Evolutionary conservation across 1,140 invertebrate genomes (phyloP).

Genomic region (Thalassaphorura encarpata): DNA sequence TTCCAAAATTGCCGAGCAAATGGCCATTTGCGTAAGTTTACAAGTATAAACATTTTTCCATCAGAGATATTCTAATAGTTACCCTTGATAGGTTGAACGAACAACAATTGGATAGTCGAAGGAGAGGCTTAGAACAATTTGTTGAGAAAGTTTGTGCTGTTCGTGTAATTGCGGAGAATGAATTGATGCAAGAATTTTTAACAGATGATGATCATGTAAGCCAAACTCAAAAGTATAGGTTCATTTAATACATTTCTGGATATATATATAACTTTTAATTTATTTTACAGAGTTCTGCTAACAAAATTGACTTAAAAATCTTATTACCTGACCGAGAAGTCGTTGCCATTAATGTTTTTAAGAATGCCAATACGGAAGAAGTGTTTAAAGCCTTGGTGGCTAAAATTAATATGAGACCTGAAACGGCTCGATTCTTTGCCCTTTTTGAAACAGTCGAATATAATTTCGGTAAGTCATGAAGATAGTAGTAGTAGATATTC

Average conservation of each 20-base stretch:
- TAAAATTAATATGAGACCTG: slow-evolving; percentile 68
- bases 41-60: no score
- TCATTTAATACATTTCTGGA: slow-evolving; percentile 1
- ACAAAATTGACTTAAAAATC: slow-evolving; percentile 88
- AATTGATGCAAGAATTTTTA: slow-evolving; percentile 94
- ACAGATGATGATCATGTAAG: slow-evolving; percentile 69
- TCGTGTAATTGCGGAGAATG: slow-evolving; percentile 92
- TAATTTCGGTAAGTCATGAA: slow-evolving; percentile 65
- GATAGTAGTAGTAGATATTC: background rate
- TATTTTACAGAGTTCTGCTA: slow-evolving; percentile 51
- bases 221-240: background rate
- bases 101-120: slow-evolving; percentile 87
- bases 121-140: slow-evolving; percentile 92
- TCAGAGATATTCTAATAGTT: no score
- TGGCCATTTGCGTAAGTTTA: slow-evolving; percentile 80
- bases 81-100: slow-evolving; percentile 58
- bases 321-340: slow-evolving; percentile 70
- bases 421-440: slow-evolving; percentile 84
- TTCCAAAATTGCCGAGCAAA: slow-evolving; percentile 96
- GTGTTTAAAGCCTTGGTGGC: slow-evolving; percentile 83
- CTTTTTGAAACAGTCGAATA: slow-evolving; percentile 97
- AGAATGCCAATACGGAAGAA: slow-evolving; percentile 78
- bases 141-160: slow-evolving; percentile 97
- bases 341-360: slow-evolving; percentile 81
- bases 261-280: background rate